Evolutionary conservation across 1,140 invertebrate genomes (phyloP).

Genomic region (Drosophila bocqueti): DNA sequence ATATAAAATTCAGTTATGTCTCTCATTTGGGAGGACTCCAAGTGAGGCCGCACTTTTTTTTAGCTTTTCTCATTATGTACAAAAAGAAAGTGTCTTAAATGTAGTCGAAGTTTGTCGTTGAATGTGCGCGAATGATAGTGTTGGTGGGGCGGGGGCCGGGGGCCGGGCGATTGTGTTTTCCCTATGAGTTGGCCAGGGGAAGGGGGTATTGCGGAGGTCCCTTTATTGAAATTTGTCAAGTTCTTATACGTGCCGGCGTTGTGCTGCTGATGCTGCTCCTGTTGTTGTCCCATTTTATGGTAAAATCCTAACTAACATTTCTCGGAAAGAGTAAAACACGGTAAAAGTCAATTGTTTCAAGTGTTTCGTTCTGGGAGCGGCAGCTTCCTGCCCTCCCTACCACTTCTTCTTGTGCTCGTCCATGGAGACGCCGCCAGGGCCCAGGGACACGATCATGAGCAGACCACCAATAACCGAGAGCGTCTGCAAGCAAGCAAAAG

Average conservation of each 20-base stretch:
- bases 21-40: constrained; percentile 61
- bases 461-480: constrained; percentile 99
- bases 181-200: constrained; percentile 42
- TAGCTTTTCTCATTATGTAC: constrained; percentile 63
- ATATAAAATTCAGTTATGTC: constrained; percentile 78
- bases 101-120: constrained; percentile 67
- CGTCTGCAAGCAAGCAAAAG: constrained; percentile 90
- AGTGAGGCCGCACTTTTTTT: constrained; percentile 45
- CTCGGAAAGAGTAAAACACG: constrained; percentile 70
- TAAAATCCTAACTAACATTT: constrained; percentile 77
- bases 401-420: constrained; percentile 99
- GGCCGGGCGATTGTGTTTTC: constrained; percentile 22
- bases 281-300: constrained; percentile 78
- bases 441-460: constrained; percentile 99
- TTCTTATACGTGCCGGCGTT: constrained; percentile 50
- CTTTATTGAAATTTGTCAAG: constrained; percentile 71
- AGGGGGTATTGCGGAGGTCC: constrained; percentile 73
- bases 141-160: not conserved
- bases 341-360: constrained; percentile 61
- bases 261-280: constrained; percentile 67
- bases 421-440: constrained; percentile 99
- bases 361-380: constrained; percentile 23
- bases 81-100: constrained; percentile 72
- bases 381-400: constrained; percentile 86
- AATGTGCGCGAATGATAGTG: constrained; percentile 73